Evolutionary conservation across 2,113 vertebrate species (phyloP).

Genomic region (Chloroceryle aenea): DNA sequence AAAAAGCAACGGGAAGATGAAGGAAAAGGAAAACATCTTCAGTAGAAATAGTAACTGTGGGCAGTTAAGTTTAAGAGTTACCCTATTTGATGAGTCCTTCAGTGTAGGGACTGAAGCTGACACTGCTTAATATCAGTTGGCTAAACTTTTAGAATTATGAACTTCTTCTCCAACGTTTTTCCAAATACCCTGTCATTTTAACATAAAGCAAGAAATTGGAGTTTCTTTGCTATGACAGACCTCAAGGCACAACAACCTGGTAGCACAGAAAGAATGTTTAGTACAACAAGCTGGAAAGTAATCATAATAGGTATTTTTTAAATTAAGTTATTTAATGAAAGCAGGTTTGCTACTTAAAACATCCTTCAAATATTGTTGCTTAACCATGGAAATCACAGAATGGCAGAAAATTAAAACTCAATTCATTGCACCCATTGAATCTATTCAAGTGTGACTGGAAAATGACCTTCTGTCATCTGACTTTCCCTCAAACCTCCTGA

Average conservation of each 20-base stretch:
- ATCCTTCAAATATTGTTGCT: not conserved
- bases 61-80: not conserved
- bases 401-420: slow-evolving; percentile 16
- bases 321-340: slow-evolving; percentile 2
- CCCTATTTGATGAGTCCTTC: not conserved
- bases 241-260: not conserved
- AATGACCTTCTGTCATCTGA: not conserved
- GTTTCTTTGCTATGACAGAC: not conserved
- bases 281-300: not conserved
- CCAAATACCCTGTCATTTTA: not conserved
- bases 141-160: not conserved
- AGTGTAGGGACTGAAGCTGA: not conserved
- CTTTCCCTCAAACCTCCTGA: not conserved
- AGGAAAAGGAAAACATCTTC: not conserved
- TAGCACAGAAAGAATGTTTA: not conserved
- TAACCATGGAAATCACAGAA: not conserved
- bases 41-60: not conserved
- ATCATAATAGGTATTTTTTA: not conserved
- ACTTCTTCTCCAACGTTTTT: not conserved
- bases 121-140: not conserved
- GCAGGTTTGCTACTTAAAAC: not conserved
- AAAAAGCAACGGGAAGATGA: not conserved
- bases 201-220: not conserved
- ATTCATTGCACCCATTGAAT: not conserved
- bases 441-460: not conserved